These are phyloP conservation scores for Phenganax stokvisi DNA, from an alignment of 92 coral and sea anemone genomes.

Conservation along the genomic window DNA sequence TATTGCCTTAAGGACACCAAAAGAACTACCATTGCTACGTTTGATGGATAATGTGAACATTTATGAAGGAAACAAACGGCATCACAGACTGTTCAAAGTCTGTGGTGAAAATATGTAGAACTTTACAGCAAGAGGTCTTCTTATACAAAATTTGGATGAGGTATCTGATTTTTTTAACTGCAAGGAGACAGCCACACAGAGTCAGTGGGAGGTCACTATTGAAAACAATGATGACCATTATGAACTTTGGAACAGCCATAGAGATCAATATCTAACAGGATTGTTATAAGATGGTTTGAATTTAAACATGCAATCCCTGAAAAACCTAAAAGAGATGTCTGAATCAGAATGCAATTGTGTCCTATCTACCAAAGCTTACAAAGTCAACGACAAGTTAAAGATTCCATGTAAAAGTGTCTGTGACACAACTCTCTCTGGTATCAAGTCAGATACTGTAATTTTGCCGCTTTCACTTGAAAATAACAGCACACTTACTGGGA, in stretches of 20 bases:
- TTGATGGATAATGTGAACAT: conserved; percentile 52
- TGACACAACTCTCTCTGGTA: conserved; percentile 14
- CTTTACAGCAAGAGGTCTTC: conserved; percentile 46
- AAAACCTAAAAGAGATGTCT: conserved; percentile 10
- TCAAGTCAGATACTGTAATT: conserved; percentile 39
- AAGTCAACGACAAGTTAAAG: background rate
- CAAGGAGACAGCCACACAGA: conserved; percentile 31
- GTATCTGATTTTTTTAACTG: conserved; percentile 13
- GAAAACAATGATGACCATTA: conserved; percentile 39
- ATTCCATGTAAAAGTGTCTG: background rate
- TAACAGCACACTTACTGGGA: conserved; percentile 44
- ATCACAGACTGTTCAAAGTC: conserved; percentile 44
- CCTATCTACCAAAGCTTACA: background rate
- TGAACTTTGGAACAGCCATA: conserved; percentile 30
- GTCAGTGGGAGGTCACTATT: conserved; percentile 33
- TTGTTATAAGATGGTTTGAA: conserved; percentile 34
- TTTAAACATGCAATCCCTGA: background rate
- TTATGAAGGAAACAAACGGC: conserved; percentile 47
- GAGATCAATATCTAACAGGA: conserved; percentile 12
- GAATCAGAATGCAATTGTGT: conserved; percentile 32
- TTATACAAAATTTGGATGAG: conserved; percentile 19
- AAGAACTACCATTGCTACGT: conserved; percentile 36
- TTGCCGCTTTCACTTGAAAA: conserved; percentile 52
- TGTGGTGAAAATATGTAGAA: conserved; percentile 49
- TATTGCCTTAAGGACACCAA: conserved; percentile 21